phyloP scores from a whole-genome alignment of 2,888 invertebrate species.

The Eupithecia dodoneata region DNA sequence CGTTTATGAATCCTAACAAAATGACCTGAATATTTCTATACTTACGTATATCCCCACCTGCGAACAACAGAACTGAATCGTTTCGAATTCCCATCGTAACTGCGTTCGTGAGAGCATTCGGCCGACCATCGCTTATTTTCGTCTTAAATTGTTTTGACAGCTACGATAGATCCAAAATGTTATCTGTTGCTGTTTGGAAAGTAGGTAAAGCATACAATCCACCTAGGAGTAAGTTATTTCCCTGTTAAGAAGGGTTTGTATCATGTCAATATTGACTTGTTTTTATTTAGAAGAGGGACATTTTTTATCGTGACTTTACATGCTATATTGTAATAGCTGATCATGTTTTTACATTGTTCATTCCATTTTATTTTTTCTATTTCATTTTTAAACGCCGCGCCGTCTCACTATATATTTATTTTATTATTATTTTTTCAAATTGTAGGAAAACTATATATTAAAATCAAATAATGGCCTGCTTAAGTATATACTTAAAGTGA shows the following conservation, averaged over 20 bases:
- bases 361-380: too few relatives aligned
- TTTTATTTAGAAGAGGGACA: too few relatives aligned
- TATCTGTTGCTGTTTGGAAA: constrained; percentile 43
- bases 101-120: constrained; percentile 65
- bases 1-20: constrained; percentile 2
- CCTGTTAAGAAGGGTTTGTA: not conserved
- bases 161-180: constrained; percentile 46
- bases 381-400: too few relatives aligned
- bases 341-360: too few relatives aligned
- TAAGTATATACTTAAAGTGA: too few relatives aligned
- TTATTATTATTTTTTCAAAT: too few relatives aligned
- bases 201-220: not conserved
- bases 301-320: too few relatives aligned
- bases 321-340: too few relatives aligned
- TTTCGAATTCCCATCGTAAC: constrained; percentile 34
- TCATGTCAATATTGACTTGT: too few relatives aligned
- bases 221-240: not conserved
- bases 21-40: constrained; percentile 12
- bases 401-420: too few relatives aligned
- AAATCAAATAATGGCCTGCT: too few relatives aligned
- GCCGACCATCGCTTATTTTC: constrained; percentile 51
- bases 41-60: constrained; percentile 5
- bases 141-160: constrained; percentile 58
- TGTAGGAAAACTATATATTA: too few relatives aligned
- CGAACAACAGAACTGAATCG: constrained; percentile 22